Base-by-base conservation (phyloP, 2,888 invertebrate species). In the Tineola bisselliella region DNA sequence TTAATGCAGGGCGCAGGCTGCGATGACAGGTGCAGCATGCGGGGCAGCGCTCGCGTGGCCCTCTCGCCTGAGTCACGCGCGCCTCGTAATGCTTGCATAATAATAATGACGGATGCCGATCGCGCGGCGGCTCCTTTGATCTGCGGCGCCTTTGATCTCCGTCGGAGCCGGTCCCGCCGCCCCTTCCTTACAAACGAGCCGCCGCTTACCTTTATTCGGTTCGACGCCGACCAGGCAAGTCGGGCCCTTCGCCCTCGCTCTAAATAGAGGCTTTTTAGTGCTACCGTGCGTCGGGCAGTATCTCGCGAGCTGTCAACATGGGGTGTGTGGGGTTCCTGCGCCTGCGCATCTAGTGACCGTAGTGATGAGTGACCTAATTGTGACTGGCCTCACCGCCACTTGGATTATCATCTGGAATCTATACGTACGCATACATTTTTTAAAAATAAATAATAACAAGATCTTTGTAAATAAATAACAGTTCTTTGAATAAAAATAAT, bases 31-130 rank as follows among this genome's bases (percentile, higher is more conserved):
- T 77, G 74, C 69, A 71, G 63, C 68, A 74, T 77, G 81, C 80
- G 82, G 82, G 81, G 82, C 83, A 81, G 79, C 73, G 67, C 81
- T 83, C 84, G 84, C 86, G 86, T 84, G 84, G 82, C 82, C 81
- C 81, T 82, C 84, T 80, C 81, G 84, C 81, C 77, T 76, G 83
- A 86, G 81, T 87, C 86, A 87, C 86, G 86, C 84, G 84, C 86
- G 83, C 81, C 82, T 81, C 79, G 84, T 87, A 87, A 86, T 87
- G 86, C 86, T 87, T 87, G 86, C 86, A 87, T 87, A 87, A 86
- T 87, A 87, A 87, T 87, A 87, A 87, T 87, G 86, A 87, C 86
- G 86, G 86, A 86, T 86, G 86, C 86, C 86, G 86, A 87, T 87
- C 86, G 86, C 86, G 84, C 82, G 79, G 84, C 86, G 86, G 86